These are phyloP conservation scores for Paramormyrops hopkinsi DNA, from an alignment of 2,797 vertebrate genomes.

Conservation along the genomic window DNA sequence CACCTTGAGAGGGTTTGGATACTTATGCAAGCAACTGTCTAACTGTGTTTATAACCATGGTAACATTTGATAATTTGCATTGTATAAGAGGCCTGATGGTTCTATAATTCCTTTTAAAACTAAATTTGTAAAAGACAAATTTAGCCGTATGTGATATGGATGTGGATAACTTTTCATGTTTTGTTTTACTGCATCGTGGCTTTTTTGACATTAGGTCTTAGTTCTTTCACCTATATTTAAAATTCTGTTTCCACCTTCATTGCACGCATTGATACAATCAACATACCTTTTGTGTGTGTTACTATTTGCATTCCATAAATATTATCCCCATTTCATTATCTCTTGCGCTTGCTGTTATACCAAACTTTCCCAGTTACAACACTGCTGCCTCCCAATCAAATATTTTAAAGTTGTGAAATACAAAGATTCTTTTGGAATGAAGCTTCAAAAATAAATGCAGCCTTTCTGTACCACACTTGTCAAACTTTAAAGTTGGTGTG, in stretches of 20 bases:
- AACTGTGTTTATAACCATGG: background rate
- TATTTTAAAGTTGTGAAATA: background rate
- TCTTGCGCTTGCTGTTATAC: background rate
- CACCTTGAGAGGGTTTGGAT: background rate
- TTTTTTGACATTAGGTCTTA: background rate
- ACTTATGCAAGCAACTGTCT: background rate
- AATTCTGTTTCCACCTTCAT: background rate
- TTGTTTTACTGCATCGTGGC: background rate
- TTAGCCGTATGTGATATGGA: background rate
- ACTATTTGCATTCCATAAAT: background rate
- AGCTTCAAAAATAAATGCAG: background rate
- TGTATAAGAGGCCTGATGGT: background rate
- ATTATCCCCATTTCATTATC: background rate
- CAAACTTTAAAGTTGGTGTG: background rate
- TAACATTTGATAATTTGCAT: background rate
- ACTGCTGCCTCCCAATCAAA: background rate
- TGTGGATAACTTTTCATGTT: background rate
- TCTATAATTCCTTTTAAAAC: background rate
- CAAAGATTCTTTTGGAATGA: background rate
- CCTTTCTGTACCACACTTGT: background rate
- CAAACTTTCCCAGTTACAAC: background rate
- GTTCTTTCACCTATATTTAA: background rate
- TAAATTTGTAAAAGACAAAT: background rate
- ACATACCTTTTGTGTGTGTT: background rate
- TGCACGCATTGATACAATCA: background rate